Evolutionary conservation across 1,140 invertebrate species (phyloP).

Genomic region (Orussus abietinus): DNA sequence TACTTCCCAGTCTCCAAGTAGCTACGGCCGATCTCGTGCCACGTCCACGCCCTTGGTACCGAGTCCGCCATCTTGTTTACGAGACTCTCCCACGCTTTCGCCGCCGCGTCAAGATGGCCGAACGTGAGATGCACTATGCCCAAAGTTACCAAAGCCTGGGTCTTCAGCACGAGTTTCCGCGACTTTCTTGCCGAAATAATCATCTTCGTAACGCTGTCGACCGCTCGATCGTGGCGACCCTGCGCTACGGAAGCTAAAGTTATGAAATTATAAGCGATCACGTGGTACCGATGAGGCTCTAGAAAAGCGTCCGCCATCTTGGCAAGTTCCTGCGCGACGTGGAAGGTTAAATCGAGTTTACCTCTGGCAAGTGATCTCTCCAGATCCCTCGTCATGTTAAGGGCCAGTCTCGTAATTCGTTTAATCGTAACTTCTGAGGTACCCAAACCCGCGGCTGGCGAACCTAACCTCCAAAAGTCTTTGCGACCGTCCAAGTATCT

Average conservation of each 20-base stretch:
- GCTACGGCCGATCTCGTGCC: slow-evolving; percentile 33
- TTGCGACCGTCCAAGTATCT: slow-evolving; percentile 31
- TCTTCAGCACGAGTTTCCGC: slow-evolving; percentile 18
- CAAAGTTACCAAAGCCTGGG: slow-evolving; percentile 24
- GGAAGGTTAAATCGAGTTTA: slow-evolving; percentile 16
- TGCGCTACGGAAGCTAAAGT: slow-evolving; percentile 25
- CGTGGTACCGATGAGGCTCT: slow-evolving; percentile 19
- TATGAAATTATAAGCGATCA: slow-evolving; percentile 25
- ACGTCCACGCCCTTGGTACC: slow-evolving; percentile 31
- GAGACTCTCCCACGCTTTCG: slow-evolving; percentile 29
- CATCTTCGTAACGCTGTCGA: slow-evolving; percentile 23
- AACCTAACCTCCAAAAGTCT: slow-evolving; percentile 11
- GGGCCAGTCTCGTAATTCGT: slow-evolving; percentile 16
- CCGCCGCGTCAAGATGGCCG: slow-evolving; percentile 30
- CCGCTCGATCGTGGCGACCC: slow-evolving; percentile 34
- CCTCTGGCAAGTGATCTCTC: slow-evolving; percentile 21
- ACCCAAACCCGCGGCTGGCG: slow-evolving; percentile 1
- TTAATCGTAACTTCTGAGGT: slow-evolving; percentile 18
- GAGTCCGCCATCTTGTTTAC: slow-evolving; percentile 20
- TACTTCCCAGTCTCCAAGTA: slow-evolving; percentile 30
- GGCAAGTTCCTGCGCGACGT: slow-evolving; percentile 26
- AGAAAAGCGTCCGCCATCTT: slow-evolving; percentile 7
- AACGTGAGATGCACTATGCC: slow-evolving; percentile 39
- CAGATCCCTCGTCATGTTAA: slow-evolving; percentile 18
- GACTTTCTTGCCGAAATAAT: slow-evolving; percentile 22